Conservation (phyloP, 2,888 invertebrate genomes). For the Gisinianus flammeolus region DNA sequence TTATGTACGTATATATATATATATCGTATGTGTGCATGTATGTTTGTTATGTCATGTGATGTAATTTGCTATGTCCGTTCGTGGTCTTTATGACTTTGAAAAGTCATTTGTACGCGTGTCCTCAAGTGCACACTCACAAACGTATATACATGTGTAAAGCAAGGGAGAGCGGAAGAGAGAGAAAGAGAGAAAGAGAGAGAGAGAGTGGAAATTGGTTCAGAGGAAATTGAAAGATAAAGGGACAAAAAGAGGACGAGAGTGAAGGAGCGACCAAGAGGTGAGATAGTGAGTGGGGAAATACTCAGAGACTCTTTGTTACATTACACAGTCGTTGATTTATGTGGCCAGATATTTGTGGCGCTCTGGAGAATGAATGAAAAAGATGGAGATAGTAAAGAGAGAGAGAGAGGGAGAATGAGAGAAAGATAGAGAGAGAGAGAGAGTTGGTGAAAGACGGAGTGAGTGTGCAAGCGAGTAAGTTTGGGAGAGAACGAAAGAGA, state of each 20-base stretch:
- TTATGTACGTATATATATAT: not conserved
- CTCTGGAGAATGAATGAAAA: not conserved
- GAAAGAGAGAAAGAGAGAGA: not conserved
- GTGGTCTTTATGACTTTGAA: too few relatives aligned
- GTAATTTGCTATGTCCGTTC: too few relatives aligned
- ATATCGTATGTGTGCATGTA: not conserved
- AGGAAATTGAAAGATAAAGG: constrained; percentile 24
- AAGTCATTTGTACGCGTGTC: too few relatives aligned
- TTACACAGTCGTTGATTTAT: too few relatives aligned
- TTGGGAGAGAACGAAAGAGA: too few relatives aligned
- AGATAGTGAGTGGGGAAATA: constrained; percentile 3
- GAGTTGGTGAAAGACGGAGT: not conserved
- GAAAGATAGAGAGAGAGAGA: not conserved
- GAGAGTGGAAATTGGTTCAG: not conserved
- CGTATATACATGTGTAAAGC: not conserved
- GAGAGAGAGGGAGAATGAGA: not conserved
- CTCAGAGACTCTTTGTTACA: not conserved
- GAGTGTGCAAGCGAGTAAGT: not conserved
- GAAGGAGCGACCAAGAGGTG: constrained; percentile 7
- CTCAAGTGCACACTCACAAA: too few relatives aligned
- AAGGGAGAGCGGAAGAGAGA: not conserved
- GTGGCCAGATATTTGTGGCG: too few relatives aligned
- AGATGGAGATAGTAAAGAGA: not conserved
- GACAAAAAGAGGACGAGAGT: not conserved
- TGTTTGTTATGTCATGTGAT: not conserved